Base-by-base conservation (phyloP, 2,888 invertebrate genomes). In the Campoplex capitator region DNA sequence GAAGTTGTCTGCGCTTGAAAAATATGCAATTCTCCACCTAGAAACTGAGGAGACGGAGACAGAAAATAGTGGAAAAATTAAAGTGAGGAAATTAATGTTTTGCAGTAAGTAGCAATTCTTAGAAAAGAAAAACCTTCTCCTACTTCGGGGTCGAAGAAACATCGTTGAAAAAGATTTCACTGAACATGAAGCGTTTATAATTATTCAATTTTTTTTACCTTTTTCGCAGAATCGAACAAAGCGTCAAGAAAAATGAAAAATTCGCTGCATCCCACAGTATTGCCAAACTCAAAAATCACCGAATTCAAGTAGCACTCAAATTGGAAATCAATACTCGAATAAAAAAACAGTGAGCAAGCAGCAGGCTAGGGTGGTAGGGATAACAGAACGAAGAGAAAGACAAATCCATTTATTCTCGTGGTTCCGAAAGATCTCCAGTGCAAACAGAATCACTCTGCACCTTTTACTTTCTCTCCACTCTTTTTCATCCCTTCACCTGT, bases 381-480 rank as follows among this genome's bases (percentile, higher is more conserved):
- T 58, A 85, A 78, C 68, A 42, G 73, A 82, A 82, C 56, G 77
- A 85, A 73, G 81, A 77, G 77, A 35, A 82, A 77, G 77, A 42
- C 73, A 85, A 85, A 85, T 58, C 78, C 48, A 45, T 13, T 67
- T 67, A 73, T 73, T 67, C 35, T 74, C 32, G 58, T 77, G 18
- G n/a, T 2, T 54, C 73, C 45, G 9, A 42, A 62, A 51, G 51
- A 71, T 42, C 51, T 23, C 23, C 23, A 54, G n/a, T 54, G 73
- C 42, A 78, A 77, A 77, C 54, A 65, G 13, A 83, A 83, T 73
- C 70, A 42, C 65, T 48, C 51, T 35, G 56, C 67, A 32, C 70
- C 23, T 62, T 48, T 42, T 16, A 16, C 42, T 54, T 38, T 28
- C 7, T 18, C 42, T 32, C 1, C 48, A 18, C 28, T 58, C 18